Evolutionary conservation across 2,113 vertebrate species (phyloP).

Genomic region (Meleagris gallopavo): DNA sequence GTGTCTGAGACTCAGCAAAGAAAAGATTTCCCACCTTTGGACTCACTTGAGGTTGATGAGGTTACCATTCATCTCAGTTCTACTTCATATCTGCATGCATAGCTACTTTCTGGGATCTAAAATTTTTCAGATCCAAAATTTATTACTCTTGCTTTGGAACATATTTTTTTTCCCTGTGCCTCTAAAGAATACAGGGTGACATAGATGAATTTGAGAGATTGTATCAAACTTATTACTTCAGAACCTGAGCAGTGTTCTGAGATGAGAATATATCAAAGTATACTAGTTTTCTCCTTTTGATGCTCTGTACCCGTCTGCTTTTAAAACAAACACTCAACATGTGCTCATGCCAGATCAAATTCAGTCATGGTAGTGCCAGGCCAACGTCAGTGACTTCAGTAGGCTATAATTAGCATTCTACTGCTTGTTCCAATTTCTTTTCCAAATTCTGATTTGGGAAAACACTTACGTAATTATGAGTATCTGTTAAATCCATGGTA

Average conservation of each 20-base stretch:
- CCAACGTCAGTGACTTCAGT: neutral
- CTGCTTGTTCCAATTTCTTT: neutral
- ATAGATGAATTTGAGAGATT: constrained; percentile 16
- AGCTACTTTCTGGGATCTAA: neutral
- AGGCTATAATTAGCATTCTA: neutral
- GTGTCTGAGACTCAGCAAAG: neutral
- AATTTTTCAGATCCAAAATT: constrained; percentile 23
- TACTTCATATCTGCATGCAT: neutral
- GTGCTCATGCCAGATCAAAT: neutral
- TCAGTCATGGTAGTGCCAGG: neutral
- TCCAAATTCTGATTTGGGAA: neutral
- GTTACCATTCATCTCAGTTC: neutral
- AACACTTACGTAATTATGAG: neutral
- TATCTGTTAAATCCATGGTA: neutral
- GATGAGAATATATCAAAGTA: neutral
- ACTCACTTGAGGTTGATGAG: neutral
- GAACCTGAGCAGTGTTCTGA: neutral
- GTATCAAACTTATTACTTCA: neutral
- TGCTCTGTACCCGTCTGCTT: neutral
- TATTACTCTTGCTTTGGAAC: constrained; percentile 6
- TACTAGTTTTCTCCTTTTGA: constrained; percentile 3
- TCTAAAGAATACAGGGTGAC: neutral
- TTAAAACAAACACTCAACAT: neutral
- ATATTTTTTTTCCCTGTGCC: neutral
- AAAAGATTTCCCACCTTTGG: neutral